Base-by-base conservation (phyloP, 2,113 vertebrate species). In the Rattus rattus region DNA sequence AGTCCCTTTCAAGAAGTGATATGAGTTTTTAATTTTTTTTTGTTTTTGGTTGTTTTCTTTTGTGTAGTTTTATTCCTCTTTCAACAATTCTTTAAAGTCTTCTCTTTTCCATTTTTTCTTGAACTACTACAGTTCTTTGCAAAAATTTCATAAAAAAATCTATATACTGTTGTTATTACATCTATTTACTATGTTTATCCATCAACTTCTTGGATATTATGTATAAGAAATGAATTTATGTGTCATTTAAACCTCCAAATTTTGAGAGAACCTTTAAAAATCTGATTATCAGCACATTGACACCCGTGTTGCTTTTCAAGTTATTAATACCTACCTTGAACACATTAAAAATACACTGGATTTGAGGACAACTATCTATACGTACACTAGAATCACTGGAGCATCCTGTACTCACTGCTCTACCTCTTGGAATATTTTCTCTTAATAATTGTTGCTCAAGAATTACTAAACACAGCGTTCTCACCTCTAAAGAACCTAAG, bases 401-500 rank as follows among this genome's bases (percentile, higher is more conserved):
- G 89, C 16, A 61, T n/a, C 1, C 7, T 54, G 49, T 33, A 39
- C 8, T 92, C 22, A 90, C 73, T 85, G 47, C 59, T 33, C 65
- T 4, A 77, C 3, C 76, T 81, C 4, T 6, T 20, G 22, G 92
- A 95, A 81, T 61, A 67, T 39, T 65, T 96, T 94, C 6, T 36
- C 49, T 28, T 92, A 84, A 67, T 72, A 6, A n/a, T 52, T 83
- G 86, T 97, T 72, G 93, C 85, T 96, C 61, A 75, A 77, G n/a
- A 79, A 83, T 92, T 36, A 47, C 20, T 47, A 63, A 59, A n/a
- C 70, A 94, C 92, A 96, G 19, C 9, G 47, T 9, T 96, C 91
- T 98, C 93, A 97, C 63, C 72, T 98, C 95, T 88, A 87, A 94
- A 96, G 70, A 89, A 96, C 87, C 80, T 39, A 1, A 10, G 91